phyloP scores from a whole-genome alignment of 1,140 invertebrate species.

The Musca domestica region DNA sequence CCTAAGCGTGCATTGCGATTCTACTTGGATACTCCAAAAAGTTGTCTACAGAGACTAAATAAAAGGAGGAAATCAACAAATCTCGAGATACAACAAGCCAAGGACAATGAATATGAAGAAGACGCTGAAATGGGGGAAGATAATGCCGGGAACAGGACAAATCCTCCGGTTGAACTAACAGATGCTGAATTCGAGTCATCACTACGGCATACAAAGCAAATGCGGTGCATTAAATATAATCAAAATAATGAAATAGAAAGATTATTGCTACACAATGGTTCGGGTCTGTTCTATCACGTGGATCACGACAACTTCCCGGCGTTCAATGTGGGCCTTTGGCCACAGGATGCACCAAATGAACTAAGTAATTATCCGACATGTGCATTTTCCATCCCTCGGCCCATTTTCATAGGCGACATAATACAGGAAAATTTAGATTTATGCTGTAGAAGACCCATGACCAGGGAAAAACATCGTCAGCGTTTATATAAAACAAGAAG shows the following conservation, averaged over 20 bases:
- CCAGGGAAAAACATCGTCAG: background rate
- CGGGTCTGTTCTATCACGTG: background rate
- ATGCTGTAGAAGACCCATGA: conserved; percentile 20
- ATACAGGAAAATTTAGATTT: conserved; percentile 22
- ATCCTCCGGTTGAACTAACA: too few relatives aligned
- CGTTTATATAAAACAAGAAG: conserved; percentile 2
- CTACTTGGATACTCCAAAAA: too few relatives aligned
- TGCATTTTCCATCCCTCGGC: conserved; percentile 13
- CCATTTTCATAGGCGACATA: conserved; percentile 15
- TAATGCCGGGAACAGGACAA: too few relatives aligned
- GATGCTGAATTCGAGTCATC: too few relatives aligned
- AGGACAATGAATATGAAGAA: too few relatives aligned
- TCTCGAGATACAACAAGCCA: too few relatives aligned
- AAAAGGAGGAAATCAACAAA: too few relatives aligned
- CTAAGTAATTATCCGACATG: conserved; percentile 5
- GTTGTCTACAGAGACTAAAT: too few relatives aligned
- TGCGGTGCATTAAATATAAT: background rate
- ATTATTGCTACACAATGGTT: conserved; percentile 9
- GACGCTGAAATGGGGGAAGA: too few relatives aligned
- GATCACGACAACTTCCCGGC: conserved; percentile 21
- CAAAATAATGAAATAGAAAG: conserved; percentile 18
- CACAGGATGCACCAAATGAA: background rate
- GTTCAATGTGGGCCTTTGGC: conserved; percentile 8
- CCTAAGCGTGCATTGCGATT: too few relatives aligned
- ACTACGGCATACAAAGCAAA: background rate